Conservation (phyloP, 1,140 invertebrate genomes). For the Rhizoglyphus robini region DNA sequence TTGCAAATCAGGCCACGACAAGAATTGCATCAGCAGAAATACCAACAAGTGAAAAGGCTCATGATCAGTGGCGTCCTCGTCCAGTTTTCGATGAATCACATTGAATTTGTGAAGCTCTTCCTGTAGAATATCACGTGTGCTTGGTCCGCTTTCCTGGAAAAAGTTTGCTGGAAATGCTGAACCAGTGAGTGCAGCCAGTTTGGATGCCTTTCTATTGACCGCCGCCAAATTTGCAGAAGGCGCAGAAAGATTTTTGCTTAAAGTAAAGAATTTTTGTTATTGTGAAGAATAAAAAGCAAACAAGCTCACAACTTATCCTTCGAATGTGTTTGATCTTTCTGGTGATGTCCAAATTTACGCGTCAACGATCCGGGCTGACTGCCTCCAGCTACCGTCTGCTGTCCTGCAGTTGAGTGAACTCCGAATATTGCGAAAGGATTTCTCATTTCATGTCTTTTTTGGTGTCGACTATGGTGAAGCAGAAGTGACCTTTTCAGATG, state of each 20-base stretch:
- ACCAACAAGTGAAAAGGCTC: slow-evolving; percentile 92
- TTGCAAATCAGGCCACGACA: slow-evolving; percentile 42
- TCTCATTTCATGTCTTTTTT: not conserved
- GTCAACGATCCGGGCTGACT: not conserved
- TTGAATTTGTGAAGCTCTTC: slow-evolving; percentile 43
- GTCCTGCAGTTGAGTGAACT: not conserved
- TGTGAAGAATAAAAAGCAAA: too few relatives aligned
- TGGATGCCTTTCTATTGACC: slow-evolving; percentile 74
- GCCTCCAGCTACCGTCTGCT: not conserved
- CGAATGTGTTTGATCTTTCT: not conserved
- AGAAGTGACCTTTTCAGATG: slow-evolving; percentile 61
- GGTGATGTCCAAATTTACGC: not conserved
- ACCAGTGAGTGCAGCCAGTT: slow-evolving; percentile 52
- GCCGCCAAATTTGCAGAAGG: slow-evolving; percentile 61
- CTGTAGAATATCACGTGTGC: slow-evolving; percentile 38
- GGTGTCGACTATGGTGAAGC: slow-evolving; percentile 59
- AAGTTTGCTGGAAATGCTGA: slow-evolving; percentile 42
- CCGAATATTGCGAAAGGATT: not conserved
- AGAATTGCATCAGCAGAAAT: slow-evolving; percentile 70
- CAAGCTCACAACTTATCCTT: not conserved
- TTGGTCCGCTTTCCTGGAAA: slow-evolving; percentile 42
- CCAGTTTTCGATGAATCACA: slow-evolving; percentile 39
- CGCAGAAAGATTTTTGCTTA: slow-evolving; percentile 74
- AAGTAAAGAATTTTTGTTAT: not conserved
- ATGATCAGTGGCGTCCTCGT: slow-evolving; percentile 83